Base-by-base conservation (phyloP, 2,113 vertebrate species). In the Corydoras maculifer region DNA sequence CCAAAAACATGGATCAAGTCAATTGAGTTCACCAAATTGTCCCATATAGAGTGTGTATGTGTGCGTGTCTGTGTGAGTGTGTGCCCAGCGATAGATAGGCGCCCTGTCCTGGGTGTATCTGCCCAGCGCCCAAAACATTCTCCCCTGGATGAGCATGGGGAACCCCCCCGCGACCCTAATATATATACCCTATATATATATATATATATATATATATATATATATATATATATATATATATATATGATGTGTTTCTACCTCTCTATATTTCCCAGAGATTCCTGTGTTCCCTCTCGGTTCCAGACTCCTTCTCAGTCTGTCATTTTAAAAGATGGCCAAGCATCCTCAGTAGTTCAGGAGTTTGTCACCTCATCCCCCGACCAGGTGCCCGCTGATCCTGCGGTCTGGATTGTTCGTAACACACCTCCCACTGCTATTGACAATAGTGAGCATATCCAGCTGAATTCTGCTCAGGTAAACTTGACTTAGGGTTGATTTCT, bases 281-380 rank as follows among this genome's bases (percentile, higher is more conserved):
- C 89, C 83, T 99, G 96, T 29, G 12, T 94, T 64, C 86, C 92
- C 0, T 99, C 96, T 0, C 92, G 94, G 64, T 99, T 96, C 84
- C 90, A 89, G 73, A 96, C 88, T 55, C 94, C 94, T 0, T 91
- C 94, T 0, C 91, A 92, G 82, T 93, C 94, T 0, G 76, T 96
- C 53, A 7, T 93, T 32, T 77, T 99, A 76, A 91, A 92, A 75
- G 92, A 90, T 12, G 94, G 88, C 3, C 93, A 90, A 82, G 85
- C 79, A 25, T 25, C 18, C 18, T 25, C 18, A 25, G 18, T 25
- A 25, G 18, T 25, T 25, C 18, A 25, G 18, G 18, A 25, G 18
- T 25, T 25, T 25, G 18, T 25, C 18, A 25, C 18, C 0, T 83
- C 88, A 61, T 82, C 86, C 2, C 87, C 79, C 3, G 84, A 86